Evolutionary conservation across 2,797 vertebrate species (phyloP), one percentile per base, ranked within the genome.

Genomic region (Lepus townsendii): DNA sequence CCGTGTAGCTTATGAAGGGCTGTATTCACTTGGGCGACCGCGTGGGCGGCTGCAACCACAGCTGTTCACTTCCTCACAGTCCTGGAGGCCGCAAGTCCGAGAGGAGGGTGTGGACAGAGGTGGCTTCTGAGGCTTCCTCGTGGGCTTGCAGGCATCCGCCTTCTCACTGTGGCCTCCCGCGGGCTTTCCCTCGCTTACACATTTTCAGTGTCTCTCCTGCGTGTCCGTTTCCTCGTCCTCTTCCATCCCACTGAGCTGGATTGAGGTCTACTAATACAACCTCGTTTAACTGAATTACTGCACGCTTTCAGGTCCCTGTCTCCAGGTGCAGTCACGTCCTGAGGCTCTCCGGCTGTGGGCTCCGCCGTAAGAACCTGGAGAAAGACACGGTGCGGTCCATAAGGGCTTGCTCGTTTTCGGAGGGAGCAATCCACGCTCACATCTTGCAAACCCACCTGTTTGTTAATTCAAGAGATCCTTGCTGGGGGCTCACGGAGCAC

Each of bases 401-500:
- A 72, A 68, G 16, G 8, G 11, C 13, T 32, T 89, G 35, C 26
- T 24, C 22, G 42, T 27, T 63, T 52, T 93, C n/a, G 52, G 68
- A 79, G 30, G n/a, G 42, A 83, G 20, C 19, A 83, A 38, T 22
- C 20, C 66, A 32, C 3, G 52, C 1, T 19, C 27, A 66, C 73
- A 78, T 76, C 77, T 79, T 83, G 24, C 47, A 85, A 83, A 83
- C 11, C 3, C 38, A 47, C n/a, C 84, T 8, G 47, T 63, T 93
- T 16, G 63, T 50, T 83, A 50, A 82, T 73, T 91, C 35, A 83
- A 80, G 76, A 94, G 57, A 35, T 77, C 52, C 69, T 93, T 89
- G 16, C 26, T 57, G 17, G 63, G 10, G 57, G 4, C 71, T 85
- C 54, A 32, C 22, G 14, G 63, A 80, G 20, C 30, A 4, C 60